Base-by-base conservation (phyloP, 1,140 invertebrate species). In the Lordiphosa stackelbergi region DNA sequence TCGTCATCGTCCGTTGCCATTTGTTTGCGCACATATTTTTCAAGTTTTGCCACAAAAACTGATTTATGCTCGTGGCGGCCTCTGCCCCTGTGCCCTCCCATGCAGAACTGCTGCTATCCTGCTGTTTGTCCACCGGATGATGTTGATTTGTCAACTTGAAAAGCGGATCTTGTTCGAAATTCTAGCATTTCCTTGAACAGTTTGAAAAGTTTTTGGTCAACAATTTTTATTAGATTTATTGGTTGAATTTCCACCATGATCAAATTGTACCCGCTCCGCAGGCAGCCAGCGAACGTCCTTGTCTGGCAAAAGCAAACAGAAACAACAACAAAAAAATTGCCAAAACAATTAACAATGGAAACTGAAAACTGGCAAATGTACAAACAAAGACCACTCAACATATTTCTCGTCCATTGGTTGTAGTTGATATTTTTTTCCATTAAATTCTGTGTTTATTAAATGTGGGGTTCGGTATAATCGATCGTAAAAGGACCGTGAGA, bases 121-220 rank as follows among this genome's bases (percentile, higher is more conserved):
- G 10, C 38, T 75, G 72, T 77, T 75, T 77, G 68, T 70, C 58
- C 68, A 56, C 73, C 73, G 73, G 73, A 78, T 78, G 73, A 74
- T 74, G 77, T 79, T 81, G 77, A 81, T 81, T 71, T 81, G 77
- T 81, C 77, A 81, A 81, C 74, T 79, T 81, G 71, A 79, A 79
- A 81, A 74, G 68, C 74, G 77, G 61, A 81, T 81, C 77, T 74
- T 41, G 56, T 69, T 65, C 55, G 49, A 75, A 74, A 72, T 72
- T 72, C 75, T 66, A 61, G 57, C 75, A 78, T 73, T 75, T 75
- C 73, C 73, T 53, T 53, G 40, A 19, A 61, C 70, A 73, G 28
- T 31, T 71, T 74, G 66, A 61, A 61, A 61, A 41, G 11, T 34
- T 56, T 49, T 35, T 58, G 31, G 37, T 11, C n/a, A 52, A 37